Conservation (phyloP, 2,113 vertebrate genomes). For the Oxyruncus cristatus region DNA sequence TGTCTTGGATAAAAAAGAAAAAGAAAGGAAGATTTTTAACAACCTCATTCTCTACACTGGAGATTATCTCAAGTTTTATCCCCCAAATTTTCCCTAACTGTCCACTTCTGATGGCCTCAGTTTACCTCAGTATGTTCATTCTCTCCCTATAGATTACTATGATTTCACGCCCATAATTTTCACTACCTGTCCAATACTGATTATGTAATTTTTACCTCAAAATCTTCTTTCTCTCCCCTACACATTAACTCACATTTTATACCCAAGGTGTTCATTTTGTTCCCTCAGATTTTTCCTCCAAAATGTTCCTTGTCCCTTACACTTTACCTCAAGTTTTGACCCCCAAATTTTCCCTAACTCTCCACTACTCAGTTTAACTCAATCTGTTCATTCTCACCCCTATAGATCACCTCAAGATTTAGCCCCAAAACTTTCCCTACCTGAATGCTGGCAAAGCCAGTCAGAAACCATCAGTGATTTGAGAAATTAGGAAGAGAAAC, state of each 20-base stretch:
- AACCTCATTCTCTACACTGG: background rate
- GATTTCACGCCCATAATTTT: background rate
- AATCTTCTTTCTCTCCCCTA: background rate
- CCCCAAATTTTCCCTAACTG: background rate
- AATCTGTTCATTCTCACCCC: background rate
- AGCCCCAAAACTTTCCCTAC: background rate
- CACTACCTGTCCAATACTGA: background rate
- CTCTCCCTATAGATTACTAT: background rate
- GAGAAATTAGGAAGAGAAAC: background rate
- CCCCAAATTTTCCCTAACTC: background rate
- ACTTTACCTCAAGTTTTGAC: background rate
- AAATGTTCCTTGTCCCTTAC: background rate
- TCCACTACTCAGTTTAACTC: background rate
- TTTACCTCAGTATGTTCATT: background rate
- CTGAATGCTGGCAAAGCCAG: background rate
- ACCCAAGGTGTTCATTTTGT: background rate
- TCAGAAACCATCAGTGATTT: background rate
- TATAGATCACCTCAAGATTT: background rate
- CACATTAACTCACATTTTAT: background rate
- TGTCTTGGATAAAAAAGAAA: background rate
- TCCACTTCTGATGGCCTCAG: background rate
- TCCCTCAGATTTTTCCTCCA: background rate
- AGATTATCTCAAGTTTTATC: background rate
- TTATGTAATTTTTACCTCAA: background rate
- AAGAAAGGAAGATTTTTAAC: background rate